phyloP scores from a whole-genome alignment of 2,113 vertebrate species.

The Aleadryas rufinucha region DNA sequence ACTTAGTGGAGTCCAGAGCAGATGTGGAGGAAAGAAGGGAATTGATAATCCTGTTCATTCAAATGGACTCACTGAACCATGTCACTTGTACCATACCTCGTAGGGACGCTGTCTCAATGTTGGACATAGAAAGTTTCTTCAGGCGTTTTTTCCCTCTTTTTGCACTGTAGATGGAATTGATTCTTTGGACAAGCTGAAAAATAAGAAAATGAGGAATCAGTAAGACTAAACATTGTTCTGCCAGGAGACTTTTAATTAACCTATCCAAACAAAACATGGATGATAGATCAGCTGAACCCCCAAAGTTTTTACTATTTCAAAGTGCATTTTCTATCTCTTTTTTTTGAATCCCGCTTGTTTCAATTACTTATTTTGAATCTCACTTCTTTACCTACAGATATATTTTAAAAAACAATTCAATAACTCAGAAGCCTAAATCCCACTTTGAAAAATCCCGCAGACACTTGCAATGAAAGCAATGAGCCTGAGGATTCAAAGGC shows the following conservation, averaged over 20 bases:
- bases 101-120: conserved; percentile 88
- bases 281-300: neutral
- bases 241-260: neutral
- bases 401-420: neutral
- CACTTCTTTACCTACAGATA: neutral
- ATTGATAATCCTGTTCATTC: neutral
- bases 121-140: conserved; percentile 93
- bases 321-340: neutral
- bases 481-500: neutral
- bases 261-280: neutral
- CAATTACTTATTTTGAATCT: neutral
- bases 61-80: neutral
- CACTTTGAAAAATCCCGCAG: neutral
- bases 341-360: neutral
- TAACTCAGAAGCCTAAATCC: neutral
- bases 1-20: neutral
- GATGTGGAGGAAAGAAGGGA: neutral
- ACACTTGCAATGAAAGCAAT: neutral
- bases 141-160: conserved; percentile 98
- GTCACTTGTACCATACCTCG: conserved; percentile 76
- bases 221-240: neutral
- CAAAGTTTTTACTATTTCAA: neutral
- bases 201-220: neutral
- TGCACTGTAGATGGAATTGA: conserved; percentile 97
- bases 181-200: conserved; percentile 93